Percentiles rank a stretch among this genome's conserved stretches.
Evolutionary conservation across 2,113 vertebrate species (phyloP).

Genomic region (Azemiops feae): DNA sequence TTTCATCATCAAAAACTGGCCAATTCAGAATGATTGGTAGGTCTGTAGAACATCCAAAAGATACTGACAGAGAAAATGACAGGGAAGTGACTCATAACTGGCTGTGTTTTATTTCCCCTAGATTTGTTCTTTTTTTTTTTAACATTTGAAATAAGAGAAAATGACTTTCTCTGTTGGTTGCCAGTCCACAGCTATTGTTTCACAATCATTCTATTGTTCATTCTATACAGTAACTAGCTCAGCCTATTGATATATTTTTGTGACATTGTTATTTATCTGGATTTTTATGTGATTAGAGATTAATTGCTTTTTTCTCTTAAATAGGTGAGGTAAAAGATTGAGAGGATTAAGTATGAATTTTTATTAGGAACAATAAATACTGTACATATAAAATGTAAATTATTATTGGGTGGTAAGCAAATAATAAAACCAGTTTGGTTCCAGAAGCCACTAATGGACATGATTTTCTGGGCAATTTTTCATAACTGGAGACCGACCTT

Average conservation of each 20-base stretch:
- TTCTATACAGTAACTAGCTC: background rate
- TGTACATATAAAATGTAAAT: conserved; percentile 21
- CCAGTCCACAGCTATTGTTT: conserved; percentile 10
- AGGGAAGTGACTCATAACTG: background rate
- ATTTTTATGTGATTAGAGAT: conserved; percentile 35
- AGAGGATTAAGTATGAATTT: background rate
- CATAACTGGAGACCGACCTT: background rate
- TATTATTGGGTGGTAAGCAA: background rate
- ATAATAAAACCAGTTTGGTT: background rate
- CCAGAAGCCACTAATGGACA: background rate
- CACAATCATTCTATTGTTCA: conserved; percentile 33
- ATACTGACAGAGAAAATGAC: background rate
- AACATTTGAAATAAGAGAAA: conserved; percentile 30
- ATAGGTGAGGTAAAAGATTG: background rate
- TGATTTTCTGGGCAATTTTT: background rate
- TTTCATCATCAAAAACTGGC: background rate
- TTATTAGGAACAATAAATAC: conserved; percentile 24
- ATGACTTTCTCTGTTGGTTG: conserved; percentile 27
- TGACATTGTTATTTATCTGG: background rate
- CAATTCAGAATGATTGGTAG: background rate
- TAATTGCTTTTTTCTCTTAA: background rate
- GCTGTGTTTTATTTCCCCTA: background rate
- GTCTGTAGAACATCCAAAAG: conserved; percentile 15
- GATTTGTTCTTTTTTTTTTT: background rate
- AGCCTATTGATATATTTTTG: background rate